Base-by-base conservation (phyloP, 2,888 invertebrate genomes). In the Chymomyza fuscimana region DNA sequence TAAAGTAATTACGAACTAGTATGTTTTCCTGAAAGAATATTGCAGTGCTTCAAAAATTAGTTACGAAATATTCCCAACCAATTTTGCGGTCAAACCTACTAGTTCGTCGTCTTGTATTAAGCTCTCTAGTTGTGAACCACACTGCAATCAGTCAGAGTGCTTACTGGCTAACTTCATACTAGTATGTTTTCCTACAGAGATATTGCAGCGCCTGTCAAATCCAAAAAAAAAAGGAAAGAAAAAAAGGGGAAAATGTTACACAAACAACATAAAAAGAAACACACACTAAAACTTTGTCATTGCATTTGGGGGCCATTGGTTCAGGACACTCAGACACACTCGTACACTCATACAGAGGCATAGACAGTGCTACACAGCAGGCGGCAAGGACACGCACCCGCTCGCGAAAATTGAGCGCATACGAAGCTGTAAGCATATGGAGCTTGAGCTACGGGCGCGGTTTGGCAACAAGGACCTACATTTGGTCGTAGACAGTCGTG, bases 231-330 rank as follows among this genome's bases (percentile, higher is more conserved):
- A 67, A 62, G 50, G 63, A 65, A 70, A 67, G n/a, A 63, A 74
- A 63, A 67, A 69, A 63, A 62, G 32, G 40, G 63, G 63, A 46
- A 70, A 67, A 62, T 59, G 67, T 46, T 46, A 46, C 40, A 46
- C 40, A 46, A 46, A 46, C 40, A 46, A 46, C 40, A 46, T 3
- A 52, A 68, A 36, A 70, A 68, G 70, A 77, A 74, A 76, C 9
- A 64, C 51, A 64, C 5, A 9, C 29, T 22, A 46, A 81, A 87
- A 78, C 81, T 88, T 84, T 79, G 88, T 75, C 87, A 87, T 78
- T 86, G 86, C 87, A 85, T 81, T 86, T 88, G 87, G 74, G 88
- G 88, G 88, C 84, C 86, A 74, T 73, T 81, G 76, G 71, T 75
- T 68, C 79, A 74, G 59, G 65, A 61, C 60, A 46, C 40, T 12